phyloP scores from a whole-genome alignment of 2,113 vertebrate genomes.

The Onychorhynchus coronatus region DNA sequence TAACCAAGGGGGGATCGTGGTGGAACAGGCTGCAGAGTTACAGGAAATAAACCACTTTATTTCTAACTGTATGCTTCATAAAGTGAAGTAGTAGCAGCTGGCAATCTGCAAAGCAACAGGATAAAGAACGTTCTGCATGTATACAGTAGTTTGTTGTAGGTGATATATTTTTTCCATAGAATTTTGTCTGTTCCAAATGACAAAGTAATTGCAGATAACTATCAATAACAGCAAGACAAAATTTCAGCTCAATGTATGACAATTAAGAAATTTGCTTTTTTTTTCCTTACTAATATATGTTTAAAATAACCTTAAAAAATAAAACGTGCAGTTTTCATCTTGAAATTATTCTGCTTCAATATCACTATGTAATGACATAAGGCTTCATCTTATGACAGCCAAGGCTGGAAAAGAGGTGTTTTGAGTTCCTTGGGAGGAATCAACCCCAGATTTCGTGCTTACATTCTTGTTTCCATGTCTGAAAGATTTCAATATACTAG shows the following conservation, averaged over 20 bases:
- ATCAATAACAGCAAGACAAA: neutral
- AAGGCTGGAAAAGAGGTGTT: neutral
- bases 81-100: neutral
- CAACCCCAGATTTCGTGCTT: neutral
- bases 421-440: neutral
- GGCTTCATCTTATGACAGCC: neutral
- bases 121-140: neutral
- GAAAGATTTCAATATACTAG: neutral
- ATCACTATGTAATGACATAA: neutral
- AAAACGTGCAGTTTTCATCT: neutral
- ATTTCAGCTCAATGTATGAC: neutral
- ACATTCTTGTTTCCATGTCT: neutral
- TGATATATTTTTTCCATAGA: neutral
- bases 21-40: neutral
- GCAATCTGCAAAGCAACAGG: neutral
- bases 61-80: neutral
- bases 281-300: neutral
- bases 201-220: neutral
- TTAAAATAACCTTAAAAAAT: neutral
- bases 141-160: neutral
- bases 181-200: neutral
- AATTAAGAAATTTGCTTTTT: neutral
- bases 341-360: neutral
- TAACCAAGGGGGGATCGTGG: neutral
- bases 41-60: neutral